Conservation (phyloP, 2,113 vertebrate species). For the Sander vitreus region DNA sequence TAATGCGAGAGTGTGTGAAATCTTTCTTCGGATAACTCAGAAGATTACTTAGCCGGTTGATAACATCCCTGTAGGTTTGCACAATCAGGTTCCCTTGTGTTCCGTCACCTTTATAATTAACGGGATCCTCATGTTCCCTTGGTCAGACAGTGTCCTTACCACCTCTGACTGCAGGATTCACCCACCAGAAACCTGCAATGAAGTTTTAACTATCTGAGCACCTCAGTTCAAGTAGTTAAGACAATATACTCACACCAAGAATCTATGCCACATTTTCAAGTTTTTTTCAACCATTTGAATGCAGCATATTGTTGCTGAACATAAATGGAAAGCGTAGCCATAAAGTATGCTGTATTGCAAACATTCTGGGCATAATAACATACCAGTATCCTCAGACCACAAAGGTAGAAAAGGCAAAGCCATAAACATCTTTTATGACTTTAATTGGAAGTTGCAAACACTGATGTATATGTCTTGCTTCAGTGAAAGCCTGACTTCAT, state of each 20-base stretch:
- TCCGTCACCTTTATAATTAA: conserved; percentile 78
- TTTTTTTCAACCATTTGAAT: conserved; percentile 7
- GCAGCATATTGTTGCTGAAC: neutral
- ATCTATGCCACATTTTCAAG: neutral
- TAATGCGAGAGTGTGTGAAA: conserved; percentile 12
- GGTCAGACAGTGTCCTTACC: conserved; percentile 53
- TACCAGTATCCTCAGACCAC: too few species aligned
- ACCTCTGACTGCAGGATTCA: conserved; percentile 44
- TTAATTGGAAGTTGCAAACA: too few species aligned
- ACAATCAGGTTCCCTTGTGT: conserved; percentile 67
- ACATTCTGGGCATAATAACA: too few species aligned
- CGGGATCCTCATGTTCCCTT: conserved; percentile 78
- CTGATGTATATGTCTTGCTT: too few species aligned
- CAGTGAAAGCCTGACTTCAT: too few species aligned
- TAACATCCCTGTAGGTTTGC: conserved; percentile 51
- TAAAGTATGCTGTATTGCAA: too few species aligned
- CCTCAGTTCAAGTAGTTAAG: conserved; percentile 9
- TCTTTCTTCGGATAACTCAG: conserved; percentile 35
- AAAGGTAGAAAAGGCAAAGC: too few species aligned
- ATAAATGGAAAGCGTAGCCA: neutral
- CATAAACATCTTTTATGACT: too few species aligned
- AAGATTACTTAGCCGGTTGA: conserved; percentile 58
- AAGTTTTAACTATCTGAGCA: conserved; percentile 5
- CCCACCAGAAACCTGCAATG: conserved; percentile 23
- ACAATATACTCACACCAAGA: neutral